Percentiles rank a stretch among this genome's conserved stretches.
Conservation (phyloP, 2,113 vertebrate species). For the Regulus satrapa region DNA sequence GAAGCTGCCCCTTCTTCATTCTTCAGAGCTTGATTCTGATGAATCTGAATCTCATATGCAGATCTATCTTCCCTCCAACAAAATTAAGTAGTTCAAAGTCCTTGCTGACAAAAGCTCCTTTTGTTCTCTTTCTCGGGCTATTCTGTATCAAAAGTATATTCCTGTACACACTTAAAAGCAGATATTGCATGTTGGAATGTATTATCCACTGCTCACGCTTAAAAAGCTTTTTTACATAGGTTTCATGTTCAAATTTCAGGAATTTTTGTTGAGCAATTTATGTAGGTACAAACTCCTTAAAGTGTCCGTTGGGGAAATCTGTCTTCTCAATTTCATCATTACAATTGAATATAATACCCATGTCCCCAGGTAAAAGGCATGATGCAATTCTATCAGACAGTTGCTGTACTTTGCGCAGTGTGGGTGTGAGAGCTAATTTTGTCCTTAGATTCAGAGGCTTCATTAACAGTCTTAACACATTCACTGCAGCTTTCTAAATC, state of each 20-base stretch:
- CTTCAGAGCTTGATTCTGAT: not conserved
- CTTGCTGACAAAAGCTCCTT: not conserved
- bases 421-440: constrained; percentile 79
- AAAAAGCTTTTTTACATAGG: constrained; percentile 39
- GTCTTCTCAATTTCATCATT: constrained; percentile 77
- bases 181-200: not conserved
- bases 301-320: constrained; percentile 72
- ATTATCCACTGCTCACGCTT: constrained; percentile 27
- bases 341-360: constrained; percentile 65
- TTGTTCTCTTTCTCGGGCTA: not conserved
- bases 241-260: constrained; percentile 67
- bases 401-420: constrained; percentile 74
- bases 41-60: not conserved
- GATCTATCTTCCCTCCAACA: not conserved
- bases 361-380: constrained; percentile 79
- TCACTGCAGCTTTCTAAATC: constrained; percentile 72
- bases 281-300: constrained; percentile 78
- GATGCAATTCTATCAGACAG: constrained; percentile 78
- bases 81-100: not conserved
- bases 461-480: constrained; percentile 83
- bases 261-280: constrained; percentile 67
- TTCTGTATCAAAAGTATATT: not conserved
- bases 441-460: constrained; percentile 78
- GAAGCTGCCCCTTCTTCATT: not conserved
- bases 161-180: not conserved